Conservation (phyloP, 2,113 vertebrate genomes). For the Phrynosoma blainvillii region DNA sequence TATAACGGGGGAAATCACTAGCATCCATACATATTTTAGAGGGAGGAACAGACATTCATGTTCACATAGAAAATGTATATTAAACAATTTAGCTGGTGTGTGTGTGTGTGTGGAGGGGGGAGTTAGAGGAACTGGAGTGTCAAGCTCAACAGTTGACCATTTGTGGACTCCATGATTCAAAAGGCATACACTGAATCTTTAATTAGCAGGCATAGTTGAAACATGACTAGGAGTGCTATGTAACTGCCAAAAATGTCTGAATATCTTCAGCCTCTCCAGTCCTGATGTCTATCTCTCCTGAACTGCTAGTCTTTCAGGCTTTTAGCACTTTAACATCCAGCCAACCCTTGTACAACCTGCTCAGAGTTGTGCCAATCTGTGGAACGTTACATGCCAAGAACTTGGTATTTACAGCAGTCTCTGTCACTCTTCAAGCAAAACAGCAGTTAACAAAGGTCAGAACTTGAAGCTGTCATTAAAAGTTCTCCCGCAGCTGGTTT, state of each 20-base stretch:
- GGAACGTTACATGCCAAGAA: background rate
- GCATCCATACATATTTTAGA: too few species aligned
- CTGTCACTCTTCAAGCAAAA: conserved; percentile 59
- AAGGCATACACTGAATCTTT: too few species aligned
- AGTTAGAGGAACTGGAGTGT: background rate
- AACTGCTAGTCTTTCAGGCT: background rate
- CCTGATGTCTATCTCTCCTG: background rate
- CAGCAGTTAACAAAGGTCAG: conserved; percentile 67
- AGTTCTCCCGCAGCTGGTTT: background rate
- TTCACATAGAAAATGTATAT: too few species aligned
- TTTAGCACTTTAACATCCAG: background rate
- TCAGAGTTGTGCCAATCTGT: background rate
- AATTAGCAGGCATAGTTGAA: background rate
- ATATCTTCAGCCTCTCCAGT: background rate
- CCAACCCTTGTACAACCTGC: background rate
- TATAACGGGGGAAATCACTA: background rate
- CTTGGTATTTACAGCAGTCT: background rate
- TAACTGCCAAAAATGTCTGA: background rate
- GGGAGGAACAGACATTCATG: too few species aligned
- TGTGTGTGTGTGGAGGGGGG: background rate
- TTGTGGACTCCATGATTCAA: background rate
- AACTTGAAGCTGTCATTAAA: conserved; percentile 49
- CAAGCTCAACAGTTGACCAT: background rate
- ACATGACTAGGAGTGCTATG: background rate
- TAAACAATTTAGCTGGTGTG: background rate